phyloP scores from a whole-genome alignment of 2,797 vertebrate genomes.

The Sebastes matsubarae region DNA sequence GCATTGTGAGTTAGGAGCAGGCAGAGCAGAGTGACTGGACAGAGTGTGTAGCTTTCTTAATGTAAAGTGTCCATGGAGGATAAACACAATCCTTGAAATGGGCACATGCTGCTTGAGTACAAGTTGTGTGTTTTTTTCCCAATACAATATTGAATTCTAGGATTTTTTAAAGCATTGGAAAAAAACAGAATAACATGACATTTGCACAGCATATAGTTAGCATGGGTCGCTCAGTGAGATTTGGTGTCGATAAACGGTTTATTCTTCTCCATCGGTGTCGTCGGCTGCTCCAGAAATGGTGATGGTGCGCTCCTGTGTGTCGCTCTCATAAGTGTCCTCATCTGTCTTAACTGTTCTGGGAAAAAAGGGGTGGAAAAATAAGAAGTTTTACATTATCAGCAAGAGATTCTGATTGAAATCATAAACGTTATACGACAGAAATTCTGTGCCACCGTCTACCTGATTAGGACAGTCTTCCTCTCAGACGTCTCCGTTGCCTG shows the following conservation, averaged over 20 bases:
- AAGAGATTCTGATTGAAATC: neutral
- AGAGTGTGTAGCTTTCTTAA: neutral
- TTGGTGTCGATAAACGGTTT: neutral
- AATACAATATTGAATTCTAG: neutral
- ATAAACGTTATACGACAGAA: neutral
- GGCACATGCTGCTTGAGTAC: neutral
- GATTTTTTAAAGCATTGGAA: no score
- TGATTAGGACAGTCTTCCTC: conserved; percentile 82
- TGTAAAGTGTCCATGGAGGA: neutral
- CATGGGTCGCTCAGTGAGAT: neutral
- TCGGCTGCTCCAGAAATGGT: conserved; percentile 80
- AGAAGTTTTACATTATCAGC: neutral
- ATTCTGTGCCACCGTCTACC: conserved; percentile 63
- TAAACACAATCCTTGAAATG: neutral
- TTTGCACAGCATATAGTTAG: neutral
- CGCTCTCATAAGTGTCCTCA: conserved; percentile 69
- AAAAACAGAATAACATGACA: no score
- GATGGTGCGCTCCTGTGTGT: conserved; percentile 79
- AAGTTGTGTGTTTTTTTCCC: neutral
- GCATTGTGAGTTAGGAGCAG: conserved; percentile 36
- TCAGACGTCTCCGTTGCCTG: conserved; percentile 78
- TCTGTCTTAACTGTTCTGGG: conserved; percentile 85
- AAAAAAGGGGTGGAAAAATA: conserved; percentile 16
- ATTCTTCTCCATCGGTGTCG: conserved; percentile 73
- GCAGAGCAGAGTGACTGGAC: neutral